Evolutionary conservation across 2,888 invertebrate species (phyloP).

Genomic region (Tetragonisca angustula): DNA sequence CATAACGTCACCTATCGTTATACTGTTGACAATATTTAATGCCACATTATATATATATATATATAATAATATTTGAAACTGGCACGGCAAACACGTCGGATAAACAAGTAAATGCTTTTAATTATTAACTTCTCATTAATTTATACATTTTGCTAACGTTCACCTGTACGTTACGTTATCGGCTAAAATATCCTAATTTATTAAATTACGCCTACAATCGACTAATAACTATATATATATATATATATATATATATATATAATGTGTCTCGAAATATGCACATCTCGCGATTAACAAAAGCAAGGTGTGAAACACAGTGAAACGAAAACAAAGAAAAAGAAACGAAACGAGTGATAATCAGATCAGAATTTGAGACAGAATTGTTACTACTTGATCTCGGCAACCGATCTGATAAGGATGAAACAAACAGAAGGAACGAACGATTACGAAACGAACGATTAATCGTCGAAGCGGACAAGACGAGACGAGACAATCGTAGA

Average conservation of each 20-base stretch:
- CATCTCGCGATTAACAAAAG: background rate
- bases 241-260: no score
- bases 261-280: no score
- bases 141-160: background rate
- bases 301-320: background rate
- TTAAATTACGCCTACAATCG: no score
- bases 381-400: background rate
- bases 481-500: background rate
- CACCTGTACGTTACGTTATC: background rate
- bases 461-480: background rate
- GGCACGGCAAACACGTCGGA: no score
- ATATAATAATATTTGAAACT: no score
- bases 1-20: no score
- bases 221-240: no score
- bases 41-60: no score
- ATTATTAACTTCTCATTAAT: background rate
- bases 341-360: background rate
- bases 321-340: background rate
- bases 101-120: no score
- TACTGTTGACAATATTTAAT: no score
- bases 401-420: background rate
- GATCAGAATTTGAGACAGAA: background rate
- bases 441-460: slow-evolving; percentile 9
- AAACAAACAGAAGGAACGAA: background rate
- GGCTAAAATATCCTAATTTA: background rate